Base-by-base conservation (phyloP, 2,888 invertebrate genomes). In the Charanyca ferruginea region DNA sequence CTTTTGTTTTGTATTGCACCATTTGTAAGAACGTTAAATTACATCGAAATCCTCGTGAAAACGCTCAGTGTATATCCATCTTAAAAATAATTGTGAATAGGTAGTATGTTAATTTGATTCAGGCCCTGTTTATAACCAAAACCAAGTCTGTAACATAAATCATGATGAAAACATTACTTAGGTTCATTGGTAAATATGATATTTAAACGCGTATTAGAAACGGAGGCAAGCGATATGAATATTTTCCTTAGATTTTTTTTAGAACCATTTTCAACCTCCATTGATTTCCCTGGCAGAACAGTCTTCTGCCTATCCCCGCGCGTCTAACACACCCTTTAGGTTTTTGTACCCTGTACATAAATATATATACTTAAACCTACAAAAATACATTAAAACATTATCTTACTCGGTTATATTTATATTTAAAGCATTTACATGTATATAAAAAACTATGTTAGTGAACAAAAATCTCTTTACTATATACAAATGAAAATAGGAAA, bases 341-440 rank as follows among this genome's bases (percentile, higher is more conserved):
- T 44, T 51, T 65, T 28, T 66, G 79, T 79, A 82, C 81, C 79
- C 83, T 83, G 83, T 83, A 83, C 79, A 83, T 77, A 81, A 83
- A 81, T 81, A 83, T 70, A 83, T 53, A 35, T 22, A n/a, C n/a
- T 54, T 65, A 66, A 25, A 22, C 20, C 45, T 76, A 76, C 7
- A 23, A 60, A 65, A 55, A 69, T 68, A 72, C 60, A 71, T 60
- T 61, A 47, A 66, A 58, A 42, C 38, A 18, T 66, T 64, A 81
- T 44, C 23, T 68, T 72, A 76, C 32, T 54, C 32, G 59, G 66
- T 75, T 79, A 83, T 82, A 84, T 77, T 75, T 81, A 81, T 76
- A 77, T 77, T 84, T 83, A 85, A 85, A 86, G 82, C 82, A 87
- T 83, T 83, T 82, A 86, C 85, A 85, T 80, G 79, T 76, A 73